These are phyloP conservation scores for Magallana angulata DNA, from an alignment of 1,140 invertebrate species.

Conservation along the genomic window DNA sequence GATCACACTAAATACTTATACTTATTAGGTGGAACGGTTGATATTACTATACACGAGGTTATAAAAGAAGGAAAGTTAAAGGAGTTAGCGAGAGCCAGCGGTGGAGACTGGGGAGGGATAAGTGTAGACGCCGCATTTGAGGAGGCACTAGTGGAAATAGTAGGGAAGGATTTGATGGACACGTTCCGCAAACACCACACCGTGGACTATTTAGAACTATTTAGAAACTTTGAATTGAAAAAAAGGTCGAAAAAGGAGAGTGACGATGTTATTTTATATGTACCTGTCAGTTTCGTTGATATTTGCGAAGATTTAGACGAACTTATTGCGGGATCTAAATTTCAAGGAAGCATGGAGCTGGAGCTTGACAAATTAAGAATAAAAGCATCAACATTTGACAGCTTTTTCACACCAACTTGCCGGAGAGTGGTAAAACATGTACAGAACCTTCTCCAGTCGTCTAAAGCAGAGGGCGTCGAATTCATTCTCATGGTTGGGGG, in stretches of 20 bases:
- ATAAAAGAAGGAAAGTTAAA: constrained; percentile 13
- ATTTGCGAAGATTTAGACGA: background rate
- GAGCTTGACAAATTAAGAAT: constrained; percentile 42
- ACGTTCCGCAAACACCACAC: background rate
- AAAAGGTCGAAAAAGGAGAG: background rate
- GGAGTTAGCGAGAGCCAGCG: constrained; percentile 34
- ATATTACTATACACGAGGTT: background rate
- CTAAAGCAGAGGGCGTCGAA: background rate
- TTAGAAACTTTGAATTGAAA: constrained; percentile 43
- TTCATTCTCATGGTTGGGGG: constrained; percentile 57
- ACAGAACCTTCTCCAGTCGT: background rate
- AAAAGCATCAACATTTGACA: background rate
- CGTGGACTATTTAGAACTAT: constrained; percentile 22
- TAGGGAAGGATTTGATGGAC: constrained; percentile 22
- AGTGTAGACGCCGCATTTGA: constrained; percentile 29
- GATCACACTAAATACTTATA: too few species aligned
- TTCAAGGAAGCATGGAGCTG: background rate
- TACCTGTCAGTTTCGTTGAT: background rate
- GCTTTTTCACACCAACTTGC: constrained; percentile 45
- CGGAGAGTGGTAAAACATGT: constrained; percentile 40
- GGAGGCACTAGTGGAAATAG: background rate
- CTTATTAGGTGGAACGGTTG: too few species aligned
- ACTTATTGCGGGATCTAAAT: background rate
- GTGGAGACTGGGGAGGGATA: constrained; percentile 30
- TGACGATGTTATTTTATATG: background rate